A percentile compares a stretch with the other conserved stretches of the same genome.
These are phyloP conservation scores for Elachura formosa DNA, from an alignment of 2,113 vertebrate genomes.

Conservation along the genomic window DNA sequence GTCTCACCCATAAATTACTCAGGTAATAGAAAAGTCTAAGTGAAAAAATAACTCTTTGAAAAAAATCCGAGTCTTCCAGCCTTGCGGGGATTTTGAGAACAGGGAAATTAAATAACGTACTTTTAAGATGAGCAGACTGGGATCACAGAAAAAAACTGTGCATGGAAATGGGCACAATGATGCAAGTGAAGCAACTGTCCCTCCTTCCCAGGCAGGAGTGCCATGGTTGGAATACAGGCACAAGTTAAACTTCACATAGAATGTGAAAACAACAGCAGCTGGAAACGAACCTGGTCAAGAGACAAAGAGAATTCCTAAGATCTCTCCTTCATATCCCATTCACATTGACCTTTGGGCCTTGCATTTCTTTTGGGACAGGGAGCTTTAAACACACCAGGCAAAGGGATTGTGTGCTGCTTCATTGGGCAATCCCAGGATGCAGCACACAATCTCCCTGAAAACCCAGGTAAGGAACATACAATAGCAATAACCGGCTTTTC, in stretches of 20 bases:
- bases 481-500: not conserved
- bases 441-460: not conserved
- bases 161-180: not conserved
- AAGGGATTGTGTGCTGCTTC: no score
- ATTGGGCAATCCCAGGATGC: not conserved
- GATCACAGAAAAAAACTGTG: not conserved
- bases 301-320: not conserved
- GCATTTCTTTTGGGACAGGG: not conserved
- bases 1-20: not conserved
- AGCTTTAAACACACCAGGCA: not conserved
- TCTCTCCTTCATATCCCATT: not conserved
- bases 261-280: not conserved
- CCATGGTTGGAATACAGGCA: not conserved
- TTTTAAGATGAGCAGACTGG: not conserved
- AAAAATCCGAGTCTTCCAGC: not conserved
- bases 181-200: not conserved
- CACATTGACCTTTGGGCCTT: not conserved
- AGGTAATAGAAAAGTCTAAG: not conserved
- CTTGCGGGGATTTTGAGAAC: not conserved
- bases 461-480: rapidly evolving
- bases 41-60: not conserved
- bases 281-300: not conserved
- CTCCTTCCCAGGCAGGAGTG: not conserved
- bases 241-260: not conserved
- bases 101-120: not conserved